Evolutionary conservation across 2,888 invertebrate species (phyloP).

Genomic region (Mimumesa dahlbomi): DNA sequence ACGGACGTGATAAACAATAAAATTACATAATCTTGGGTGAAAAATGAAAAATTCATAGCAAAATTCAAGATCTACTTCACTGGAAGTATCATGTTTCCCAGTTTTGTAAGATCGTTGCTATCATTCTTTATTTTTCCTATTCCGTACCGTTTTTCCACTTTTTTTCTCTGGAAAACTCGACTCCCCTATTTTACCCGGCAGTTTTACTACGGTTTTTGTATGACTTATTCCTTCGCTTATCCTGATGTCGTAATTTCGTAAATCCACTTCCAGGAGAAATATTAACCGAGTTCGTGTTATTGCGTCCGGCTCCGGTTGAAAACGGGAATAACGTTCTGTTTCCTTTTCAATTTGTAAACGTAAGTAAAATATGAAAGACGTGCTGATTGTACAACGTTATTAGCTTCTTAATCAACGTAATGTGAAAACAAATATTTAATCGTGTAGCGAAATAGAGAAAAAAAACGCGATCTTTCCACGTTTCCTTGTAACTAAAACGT

Average conservation of each 20-base stretch:
- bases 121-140: slow-evolving; percentile 5
- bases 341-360: neutral
- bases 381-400: too few relatives aligned
- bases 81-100: slow-evolving; percentile 12
- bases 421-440: slow-evolving; percentile 23
- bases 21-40: too few relatives aligned
- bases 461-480: neutral
- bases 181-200: neutral
- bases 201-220: slow-evolving; percentile 1
- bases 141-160: neutral
- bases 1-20: neutral
- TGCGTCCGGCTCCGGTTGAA: neutral
- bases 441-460: neutral
- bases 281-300: slow-evolving; percentile 2
- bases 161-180: neutral
- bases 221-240: neutral
- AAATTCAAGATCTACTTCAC: slow-evolving; percentile 10
- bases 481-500: neutral
- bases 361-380: neutral
- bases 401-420: slow-evolving; percentile 13
- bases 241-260: neutral
- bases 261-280: neutral
- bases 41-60: slow-evolving; percentile 10
- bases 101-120: slow-evolving; percentile 22
- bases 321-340: neutral